phyloP scores from a whole-genome alignment of 2,888 invertebrate species.

The Stenolophus ochropezus region DNA sequence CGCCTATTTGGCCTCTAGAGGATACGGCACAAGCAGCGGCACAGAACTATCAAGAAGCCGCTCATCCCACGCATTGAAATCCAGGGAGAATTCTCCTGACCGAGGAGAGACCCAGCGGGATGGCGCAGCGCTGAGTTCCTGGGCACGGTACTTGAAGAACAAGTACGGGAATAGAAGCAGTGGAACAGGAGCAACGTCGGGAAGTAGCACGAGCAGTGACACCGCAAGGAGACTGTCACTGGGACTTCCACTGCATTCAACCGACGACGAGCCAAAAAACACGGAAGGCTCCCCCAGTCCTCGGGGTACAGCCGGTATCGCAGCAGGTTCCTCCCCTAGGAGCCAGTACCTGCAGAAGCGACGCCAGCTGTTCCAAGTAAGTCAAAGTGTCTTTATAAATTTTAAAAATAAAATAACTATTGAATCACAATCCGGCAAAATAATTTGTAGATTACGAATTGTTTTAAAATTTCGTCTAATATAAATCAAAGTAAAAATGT shows the following conservation, averaged over 20 bases:
- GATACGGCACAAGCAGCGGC: conserved; percentile 75
- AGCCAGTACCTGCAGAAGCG: conserved; percentile 96
- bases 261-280: conserved; percentile 97
- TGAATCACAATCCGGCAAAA: too few relatives aligned
- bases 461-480: too few relatives aligned
- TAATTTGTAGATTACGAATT: too few relatives aligned
- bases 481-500: too few relatives aligned
- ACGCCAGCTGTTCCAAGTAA: conserved; percentile 88
- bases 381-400: neutral
- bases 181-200: conserved; percentile 73
- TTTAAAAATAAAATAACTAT: neutral
- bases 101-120: conserved; percentile 83
- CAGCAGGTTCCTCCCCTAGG: conserved; percentile 96
- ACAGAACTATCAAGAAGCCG: conserved; percentile 88
- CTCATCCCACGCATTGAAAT: conserved; percentile 89
- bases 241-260: conserved; percentile 88
- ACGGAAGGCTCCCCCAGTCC: conserved; percentile 98
- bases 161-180: conserved; percentile 91
- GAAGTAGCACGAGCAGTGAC: conserved; percentile 77
- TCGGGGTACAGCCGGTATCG: conserved; percentile 81
- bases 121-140: conserved; percentile 92
- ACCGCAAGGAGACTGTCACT: conserved; percentile 87
- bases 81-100: conserved; percentile 89
- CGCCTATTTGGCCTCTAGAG: conserved; percentile 88
- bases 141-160: conserved; percentile 94